A percentile compares a stretch with the other conserved stretches of the same genome.
phyloP scores from a whole-genome alignment of 2,113 vertebrate species.

The Callaeas wilsoni region DNA sequence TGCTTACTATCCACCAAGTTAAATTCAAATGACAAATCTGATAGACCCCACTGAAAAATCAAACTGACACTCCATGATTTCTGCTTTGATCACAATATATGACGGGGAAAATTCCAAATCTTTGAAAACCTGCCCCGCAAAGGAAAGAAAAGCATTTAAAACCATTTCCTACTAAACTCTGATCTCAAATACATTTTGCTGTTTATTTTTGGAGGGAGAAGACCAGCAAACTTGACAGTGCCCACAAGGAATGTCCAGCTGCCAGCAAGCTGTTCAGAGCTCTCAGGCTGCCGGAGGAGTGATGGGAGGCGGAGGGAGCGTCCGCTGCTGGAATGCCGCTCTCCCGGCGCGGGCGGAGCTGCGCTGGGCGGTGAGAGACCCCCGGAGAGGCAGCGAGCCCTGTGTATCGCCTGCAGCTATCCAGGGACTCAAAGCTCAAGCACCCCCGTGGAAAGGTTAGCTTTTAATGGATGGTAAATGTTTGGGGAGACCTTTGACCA shows the following conservation, averaged over 20 bases:
- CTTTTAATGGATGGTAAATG: constrained; percentile 67
- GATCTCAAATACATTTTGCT: background rate
- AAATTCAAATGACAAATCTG: background rate
- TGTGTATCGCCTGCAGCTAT: constrained; percentile 32
- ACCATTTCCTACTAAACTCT: background rate
- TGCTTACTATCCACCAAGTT: background rate
- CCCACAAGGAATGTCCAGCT: constrained; percentile 56
- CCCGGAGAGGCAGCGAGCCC: background rate
- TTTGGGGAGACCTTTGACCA: constrained; percentile 69
- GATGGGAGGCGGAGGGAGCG: background rate
- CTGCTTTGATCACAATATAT: background rate
- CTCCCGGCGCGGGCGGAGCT: background rate
- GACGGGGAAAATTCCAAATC: background rate
- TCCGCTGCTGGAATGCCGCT: constrained; percentile 3
- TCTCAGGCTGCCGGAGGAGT: background rate
- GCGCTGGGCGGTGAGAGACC: background rate
- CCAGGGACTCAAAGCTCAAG: background rate
- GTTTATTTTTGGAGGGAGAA: constrained; percentile 9
- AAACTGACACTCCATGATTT: background rate
- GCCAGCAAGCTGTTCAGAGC: background rate
- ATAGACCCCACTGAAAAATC: background rate
- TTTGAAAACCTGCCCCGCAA: background rate
- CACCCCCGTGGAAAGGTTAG: constrained; percentile 41
- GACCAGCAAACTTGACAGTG: constrained; percentile 60
- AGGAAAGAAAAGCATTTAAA: background rate